Conservation (phyloP, 37 sponge, comb jelly and placozoan species). For the Mnemiopsis leidyi region DNA sequence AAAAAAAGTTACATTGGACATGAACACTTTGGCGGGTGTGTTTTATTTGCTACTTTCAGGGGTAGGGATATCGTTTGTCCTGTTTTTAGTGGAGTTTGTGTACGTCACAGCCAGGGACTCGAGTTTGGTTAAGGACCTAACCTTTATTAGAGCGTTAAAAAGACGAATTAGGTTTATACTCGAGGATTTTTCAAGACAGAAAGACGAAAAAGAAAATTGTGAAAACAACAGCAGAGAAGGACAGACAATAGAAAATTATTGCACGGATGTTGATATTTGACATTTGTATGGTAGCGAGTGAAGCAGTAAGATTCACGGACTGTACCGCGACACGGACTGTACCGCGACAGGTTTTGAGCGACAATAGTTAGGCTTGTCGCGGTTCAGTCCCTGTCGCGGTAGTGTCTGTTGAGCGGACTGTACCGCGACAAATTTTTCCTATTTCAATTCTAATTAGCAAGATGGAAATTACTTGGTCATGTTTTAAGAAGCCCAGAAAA, state of each 20-base stretch:
- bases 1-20: neutral
- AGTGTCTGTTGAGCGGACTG: too few species aligned
- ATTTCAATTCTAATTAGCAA: too few species aligned
- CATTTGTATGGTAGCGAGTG: neutral
- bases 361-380: too few species aligned
- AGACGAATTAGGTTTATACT: neutral
- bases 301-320: too few species aligned
- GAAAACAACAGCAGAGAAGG: neutral
- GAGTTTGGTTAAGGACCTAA: neutral
- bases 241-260: neutral
- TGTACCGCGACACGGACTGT: too few species aligned
- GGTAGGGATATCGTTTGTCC: neutral
- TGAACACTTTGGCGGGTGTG: neutral
- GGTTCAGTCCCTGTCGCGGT: too few species aligned
- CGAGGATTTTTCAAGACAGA: neutral
- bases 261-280: too few species aligned
- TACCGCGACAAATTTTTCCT: too few species aligned
- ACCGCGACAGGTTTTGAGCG: too few species aligned
- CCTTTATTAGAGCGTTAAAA: neutral
- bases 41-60: neutral
- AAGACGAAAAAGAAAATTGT: neutral
- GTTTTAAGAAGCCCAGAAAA: too few species aligned
- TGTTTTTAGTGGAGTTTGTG: conserved; percentile 8
- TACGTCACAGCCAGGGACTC: neutral
- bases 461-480: too few species aligned